A percentile compares a stretch with the other conserved stretches of the same genome.
Evolutionary conservation across 2,888 invertebrate species (phyloP).

Genomic region (Fragum fragum): DNA sequence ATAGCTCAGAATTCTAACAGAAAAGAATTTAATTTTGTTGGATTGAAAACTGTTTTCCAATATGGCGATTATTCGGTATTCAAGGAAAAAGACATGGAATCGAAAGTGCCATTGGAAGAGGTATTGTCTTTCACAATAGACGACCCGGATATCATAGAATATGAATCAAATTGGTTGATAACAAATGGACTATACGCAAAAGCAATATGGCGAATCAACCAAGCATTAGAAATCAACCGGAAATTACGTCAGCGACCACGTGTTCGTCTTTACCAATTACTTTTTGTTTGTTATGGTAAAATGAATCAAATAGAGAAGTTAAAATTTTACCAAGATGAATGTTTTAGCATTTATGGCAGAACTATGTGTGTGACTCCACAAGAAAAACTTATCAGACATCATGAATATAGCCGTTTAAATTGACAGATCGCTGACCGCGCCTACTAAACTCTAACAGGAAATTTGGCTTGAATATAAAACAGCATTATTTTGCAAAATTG

Average conservation of each 20-base stretch:
- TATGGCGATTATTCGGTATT: constrained; percentile 49
- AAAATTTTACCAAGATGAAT: constrained; percentile 46
- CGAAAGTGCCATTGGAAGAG: neutral
- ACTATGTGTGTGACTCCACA: constrained; percentile 57
- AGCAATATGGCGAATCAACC: constrained; percentile 53
- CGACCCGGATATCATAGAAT: constrained; percentile 65
- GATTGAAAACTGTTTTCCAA: constrained; percentile 34
- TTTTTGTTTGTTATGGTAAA: constrained; percentile 58
- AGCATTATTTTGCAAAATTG: too few relatives aligned
- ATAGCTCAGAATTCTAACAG: constrained; percentile 23
- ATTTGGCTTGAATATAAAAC: too few relatives aligned
- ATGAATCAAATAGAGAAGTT: constrained; percentile 43
- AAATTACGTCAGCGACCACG: constrained; percentile 28
- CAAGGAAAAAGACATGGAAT: neutral
- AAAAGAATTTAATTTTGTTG: constrained; percentile 18
- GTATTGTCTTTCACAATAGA: constrained; percentile 27
- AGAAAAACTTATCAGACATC: constrained; percentile 54
- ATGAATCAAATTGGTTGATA: constrained; percentile 69
- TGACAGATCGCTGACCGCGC: too few relatives aligned
- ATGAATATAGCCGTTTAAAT: constrained; percentile 31
- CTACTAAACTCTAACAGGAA: too few relatives aligned
- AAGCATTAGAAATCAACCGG: constrained; percentile 42
- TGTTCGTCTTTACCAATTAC: constrained; percentile 62
- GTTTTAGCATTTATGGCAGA: constrained; percentile 52
- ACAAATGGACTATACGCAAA: constrained; percentile 59